phyloP scores from a whole-genome alignment of 2,113 vertebrate genomes.

The Tragelaphus imberbis region DNA sequence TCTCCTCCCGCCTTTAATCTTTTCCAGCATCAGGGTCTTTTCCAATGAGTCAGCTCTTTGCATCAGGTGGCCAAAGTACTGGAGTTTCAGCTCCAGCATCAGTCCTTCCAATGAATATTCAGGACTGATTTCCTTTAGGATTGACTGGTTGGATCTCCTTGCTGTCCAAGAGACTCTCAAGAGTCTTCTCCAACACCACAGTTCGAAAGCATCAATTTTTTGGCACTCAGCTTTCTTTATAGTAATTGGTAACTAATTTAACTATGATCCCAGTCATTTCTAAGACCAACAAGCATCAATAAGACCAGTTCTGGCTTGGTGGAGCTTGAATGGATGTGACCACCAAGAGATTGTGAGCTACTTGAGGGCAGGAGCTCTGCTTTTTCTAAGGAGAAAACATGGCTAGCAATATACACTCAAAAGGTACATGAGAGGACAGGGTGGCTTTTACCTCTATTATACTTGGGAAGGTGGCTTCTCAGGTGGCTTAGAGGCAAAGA shows the following conservation, averaged over 20 bases:
- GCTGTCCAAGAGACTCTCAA: background rate
- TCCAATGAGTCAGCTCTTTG: background rate
- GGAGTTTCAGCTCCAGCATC: background rate
- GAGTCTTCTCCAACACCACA: background rate
- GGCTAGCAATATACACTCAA: background rate
- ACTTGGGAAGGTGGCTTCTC: background rate
- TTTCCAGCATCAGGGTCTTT: background rate
- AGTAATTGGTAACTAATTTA: background rate
- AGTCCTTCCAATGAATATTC: background rate
- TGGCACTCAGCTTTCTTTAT: rapidly evolving
- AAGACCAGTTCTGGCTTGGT: background rate
- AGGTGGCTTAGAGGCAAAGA: background rate
- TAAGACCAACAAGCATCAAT: background rate
- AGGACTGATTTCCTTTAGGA: background rate
- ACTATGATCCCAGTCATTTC: background rate
- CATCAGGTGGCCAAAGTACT: background rate
- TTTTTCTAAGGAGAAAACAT: background rate
- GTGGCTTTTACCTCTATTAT: background rate
- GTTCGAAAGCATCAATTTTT: background rate
- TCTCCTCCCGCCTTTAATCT: background rate
- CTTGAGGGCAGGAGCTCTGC: background rate
- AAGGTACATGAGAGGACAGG: too few relatives aligned
- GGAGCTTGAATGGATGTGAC: background rate
- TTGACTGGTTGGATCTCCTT: background rate
- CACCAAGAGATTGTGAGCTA: background rate